Conservation (phyloP, 2,888 invertebrate species). For the Hololepta plana region DNA sequence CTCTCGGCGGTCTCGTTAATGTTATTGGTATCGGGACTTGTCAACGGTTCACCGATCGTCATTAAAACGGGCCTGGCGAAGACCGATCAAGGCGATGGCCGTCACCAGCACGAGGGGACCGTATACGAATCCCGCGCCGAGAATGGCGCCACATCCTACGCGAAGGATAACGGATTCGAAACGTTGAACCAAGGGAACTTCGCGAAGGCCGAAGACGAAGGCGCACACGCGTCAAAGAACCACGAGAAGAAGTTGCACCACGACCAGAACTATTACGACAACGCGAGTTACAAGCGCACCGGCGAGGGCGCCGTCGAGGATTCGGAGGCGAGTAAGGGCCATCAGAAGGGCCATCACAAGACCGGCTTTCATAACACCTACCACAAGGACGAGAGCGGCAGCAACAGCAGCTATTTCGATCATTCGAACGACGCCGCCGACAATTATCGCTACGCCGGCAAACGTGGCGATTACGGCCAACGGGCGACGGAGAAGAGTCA, state of each 20-base stretch:
- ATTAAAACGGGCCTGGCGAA: slow-evolving; percentile 13
- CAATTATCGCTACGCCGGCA: slow-evolving; percentile 20
- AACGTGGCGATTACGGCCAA: slow-evolving; percentile 14
- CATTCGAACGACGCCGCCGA: slow-evolving; percentile 33
- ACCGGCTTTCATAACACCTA: slow-evolving; percentile 51
- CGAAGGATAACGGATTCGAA: slow-evolving; percentile 21
- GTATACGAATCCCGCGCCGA: slow-evolving; percentile 11
- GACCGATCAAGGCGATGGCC: slow-evolving; percentile 11
- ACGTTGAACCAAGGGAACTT: slow-evolving; percentile 17
- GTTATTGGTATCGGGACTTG: too few relatives aligned
- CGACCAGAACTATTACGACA: slow-evolving; percentile 17
- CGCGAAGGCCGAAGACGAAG: slow-evolving; percentile 17
- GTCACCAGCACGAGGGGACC: slow-evolving; percentile 12
- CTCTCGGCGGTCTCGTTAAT: too few relatives aligned
- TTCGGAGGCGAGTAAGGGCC: slow-evolving; percentile 23
- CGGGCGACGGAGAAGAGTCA: too few relatives aligned
- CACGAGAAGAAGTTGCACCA: slow-evolving; percentile 18
- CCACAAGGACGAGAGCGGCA: slow-evolving; percentile 51
- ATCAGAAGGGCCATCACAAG: slow-evolving; percentile 50
- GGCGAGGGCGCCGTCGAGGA: slow-evolving; percentile 17
- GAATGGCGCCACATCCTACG: slow-evolving; percentile 18
- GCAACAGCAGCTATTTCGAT: slow-evolving; percentile 49
- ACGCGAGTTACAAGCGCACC: slow-evolving; percentile 18
- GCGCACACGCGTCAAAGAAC: slow-evolving; percentile 17
- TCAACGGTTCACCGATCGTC: slow-evolving; percentile 12